A percentile compares a stretch with the other conserved stretches of the same genome.
These are phyloP conservation scores for Hymenopus coronatus DNA, from an alignment of 2,888 invertebrate genomes.

Conservation along the genomic window DNA sequence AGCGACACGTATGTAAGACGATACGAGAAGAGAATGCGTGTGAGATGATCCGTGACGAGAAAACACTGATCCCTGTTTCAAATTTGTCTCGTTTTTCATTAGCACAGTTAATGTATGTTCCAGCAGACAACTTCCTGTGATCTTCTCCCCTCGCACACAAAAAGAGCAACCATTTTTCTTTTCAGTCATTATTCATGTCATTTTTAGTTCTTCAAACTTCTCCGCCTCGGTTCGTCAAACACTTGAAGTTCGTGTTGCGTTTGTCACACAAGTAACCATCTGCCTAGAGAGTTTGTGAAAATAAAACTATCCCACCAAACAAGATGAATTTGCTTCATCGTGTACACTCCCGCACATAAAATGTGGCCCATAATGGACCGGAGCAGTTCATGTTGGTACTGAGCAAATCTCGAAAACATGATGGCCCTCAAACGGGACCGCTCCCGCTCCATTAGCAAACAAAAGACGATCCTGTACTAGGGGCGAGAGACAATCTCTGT, in stretches of 20 bases:
- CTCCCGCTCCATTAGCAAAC: no score
- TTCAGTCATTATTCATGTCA: conserved; percentile 15
- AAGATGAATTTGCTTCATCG: no score
- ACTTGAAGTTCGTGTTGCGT: neutral
- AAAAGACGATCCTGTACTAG: no score
- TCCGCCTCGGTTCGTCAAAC: neutral
- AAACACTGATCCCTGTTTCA: neutral
- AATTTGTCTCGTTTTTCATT: neutral
- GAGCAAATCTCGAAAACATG: no score
- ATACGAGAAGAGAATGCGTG: neutral
- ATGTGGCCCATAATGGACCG: no score
- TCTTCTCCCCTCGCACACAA: neutral
- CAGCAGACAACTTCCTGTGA: neutral
- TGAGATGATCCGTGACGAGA: neutral
- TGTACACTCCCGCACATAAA: no score
- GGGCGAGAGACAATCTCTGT: no score
- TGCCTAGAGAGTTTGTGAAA: neutral
- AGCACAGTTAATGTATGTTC: neutral
- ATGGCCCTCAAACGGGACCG: no score
- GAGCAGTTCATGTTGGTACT: no score
- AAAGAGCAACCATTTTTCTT: neutral
- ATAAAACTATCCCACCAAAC: neutral
- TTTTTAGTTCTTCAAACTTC: neutral
- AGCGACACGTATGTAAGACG: neutral
- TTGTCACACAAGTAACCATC: neutral